phyloP scores from a whole-genome alignment of 2,888 invertebrate species.

The Nemurella pictetii region DNA sequence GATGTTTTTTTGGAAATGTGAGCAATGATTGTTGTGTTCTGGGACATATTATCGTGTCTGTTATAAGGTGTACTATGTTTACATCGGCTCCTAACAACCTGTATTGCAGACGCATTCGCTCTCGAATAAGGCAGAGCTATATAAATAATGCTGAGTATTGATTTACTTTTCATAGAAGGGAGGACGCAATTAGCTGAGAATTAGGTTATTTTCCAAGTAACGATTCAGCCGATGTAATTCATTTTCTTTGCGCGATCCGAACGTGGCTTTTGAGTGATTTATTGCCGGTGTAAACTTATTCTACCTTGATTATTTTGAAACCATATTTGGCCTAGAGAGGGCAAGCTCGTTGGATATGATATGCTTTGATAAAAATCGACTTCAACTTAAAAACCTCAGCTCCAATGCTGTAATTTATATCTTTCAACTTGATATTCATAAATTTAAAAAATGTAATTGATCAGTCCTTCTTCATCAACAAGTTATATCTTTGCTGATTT shows the following conservation, averaged over 20 bases:
- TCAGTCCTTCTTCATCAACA: no score
- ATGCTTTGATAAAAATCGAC: no score
- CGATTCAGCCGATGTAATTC: neutral
- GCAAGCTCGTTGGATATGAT: no score
- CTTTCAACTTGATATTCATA: no score
- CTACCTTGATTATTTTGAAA: neutral
- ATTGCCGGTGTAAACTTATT: neutral
- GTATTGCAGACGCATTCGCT: neutral
- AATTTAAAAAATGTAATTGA: no score
- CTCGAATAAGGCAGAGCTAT: neutral
- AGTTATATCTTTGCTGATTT: no score
- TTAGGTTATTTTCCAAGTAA: neutral
- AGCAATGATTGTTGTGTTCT: neutral
- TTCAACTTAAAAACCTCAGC: neutral
- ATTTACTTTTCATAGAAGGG: no score
- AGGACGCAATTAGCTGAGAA: neutral
- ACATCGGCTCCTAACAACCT: neutral
- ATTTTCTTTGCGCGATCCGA: neutral
- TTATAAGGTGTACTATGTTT: neutral
- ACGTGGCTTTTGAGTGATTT: neutral
- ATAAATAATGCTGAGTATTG: neutral
- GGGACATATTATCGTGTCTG: neutral
- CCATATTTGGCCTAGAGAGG: slow-evolving; percentile 18
- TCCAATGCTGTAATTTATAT: no score
- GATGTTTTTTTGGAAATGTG: neutral